Evolutionary conservation across 2,113 vertebrate genomes (phyloP).

Genomic region (Dicerorhinus sumatrensis): DNA sequence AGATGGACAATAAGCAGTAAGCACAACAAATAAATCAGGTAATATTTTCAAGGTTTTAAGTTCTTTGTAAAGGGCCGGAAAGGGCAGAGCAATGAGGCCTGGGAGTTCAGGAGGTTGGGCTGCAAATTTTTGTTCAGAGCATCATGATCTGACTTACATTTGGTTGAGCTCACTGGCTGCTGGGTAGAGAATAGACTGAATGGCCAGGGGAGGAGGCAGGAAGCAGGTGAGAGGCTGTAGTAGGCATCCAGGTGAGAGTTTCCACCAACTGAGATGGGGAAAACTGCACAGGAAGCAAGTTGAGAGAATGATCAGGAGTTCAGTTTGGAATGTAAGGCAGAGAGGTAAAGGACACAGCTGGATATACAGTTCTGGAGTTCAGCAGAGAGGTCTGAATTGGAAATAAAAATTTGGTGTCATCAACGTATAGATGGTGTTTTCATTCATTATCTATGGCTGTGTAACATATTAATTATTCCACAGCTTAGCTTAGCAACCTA

Average conservation of each 20-base stretch:
- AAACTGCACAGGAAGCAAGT: neutral
- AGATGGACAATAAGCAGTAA: neutral
- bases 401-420: neutral
- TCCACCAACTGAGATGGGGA: neutral
- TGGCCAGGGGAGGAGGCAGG: neutral
- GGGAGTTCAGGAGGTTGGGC: neutral
- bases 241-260: neutral
- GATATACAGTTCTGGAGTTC: neutral
- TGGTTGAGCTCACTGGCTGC: neutral
- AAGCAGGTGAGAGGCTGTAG: neutral
- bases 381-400: neutral
- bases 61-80: neutral
- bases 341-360: neutral
- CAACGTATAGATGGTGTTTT: neutral
- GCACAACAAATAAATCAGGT: neutral
- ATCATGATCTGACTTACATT: neutral
- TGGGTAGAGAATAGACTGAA: neutral
- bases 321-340: neutral
- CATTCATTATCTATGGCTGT: neutral
- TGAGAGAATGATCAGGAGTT: neutral
- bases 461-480: neutral
- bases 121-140: neutral
- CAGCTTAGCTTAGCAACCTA: neutral
- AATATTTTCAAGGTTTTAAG: neutral
- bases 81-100: neutral